Conservation (phyloP, 2,113 vertebrate species). For the Elephas maximus region DNA sequence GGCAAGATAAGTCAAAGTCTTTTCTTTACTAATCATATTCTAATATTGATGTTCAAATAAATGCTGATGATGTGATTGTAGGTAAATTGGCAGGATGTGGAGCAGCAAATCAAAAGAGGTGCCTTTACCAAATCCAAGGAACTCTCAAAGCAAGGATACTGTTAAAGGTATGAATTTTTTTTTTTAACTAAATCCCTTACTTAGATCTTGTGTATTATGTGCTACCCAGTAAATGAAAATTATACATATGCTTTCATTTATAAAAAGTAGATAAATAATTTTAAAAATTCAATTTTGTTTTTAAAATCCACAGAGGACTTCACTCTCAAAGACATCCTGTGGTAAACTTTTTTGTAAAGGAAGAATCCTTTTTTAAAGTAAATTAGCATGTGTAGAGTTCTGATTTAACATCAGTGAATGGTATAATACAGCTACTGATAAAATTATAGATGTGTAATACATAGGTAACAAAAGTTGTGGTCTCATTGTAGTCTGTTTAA, state of each 20-base stretch:
- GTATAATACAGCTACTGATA: not conserved
- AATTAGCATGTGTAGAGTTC: constrained; percentile 29
- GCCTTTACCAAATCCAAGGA: constrained; percentile 87
- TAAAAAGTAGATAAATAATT: constrained; percentile 17
- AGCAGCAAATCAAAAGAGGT: constrained; percentile 90
- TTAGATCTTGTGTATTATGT: constrained; percentile 57
- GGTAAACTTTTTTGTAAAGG: constrained; percentile 31
- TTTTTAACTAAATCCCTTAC: constrained; percentile 39
- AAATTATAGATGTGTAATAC: not conserved
- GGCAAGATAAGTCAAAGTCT: not conserved
- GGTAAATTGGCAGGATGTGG: constrained; percentile 93
- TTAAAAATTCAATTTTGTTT: not conserved
- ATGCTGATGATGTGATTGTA: constrained; percentile 74
- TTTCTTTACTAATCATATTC: constrained; percentile 12
- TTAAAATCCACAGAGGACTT: not conserved
- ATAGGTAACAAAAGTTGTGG: constrained; percentile 1
- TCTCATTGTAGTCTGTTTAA: constrained; percentile 26
- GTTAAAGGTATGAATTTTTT: constrained; percentile 89
- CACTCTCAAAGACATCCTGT: not conserved
- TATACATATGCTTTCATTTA: constrained; percentile 43
- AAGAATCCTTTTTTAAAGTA: constrained; percentile 12
- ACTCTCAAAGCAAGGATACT: constrained; percentile 87
- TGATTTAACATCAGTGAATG: constrained; percentile 1
- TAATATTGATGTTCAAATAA: not conserved
- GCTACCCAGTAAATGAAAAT: constrained; percentile 55